Evolutionary conservation across 2,888 invertebrate species (phyloP).

Genomic region (Leptopterna dolabrata): DNA sequence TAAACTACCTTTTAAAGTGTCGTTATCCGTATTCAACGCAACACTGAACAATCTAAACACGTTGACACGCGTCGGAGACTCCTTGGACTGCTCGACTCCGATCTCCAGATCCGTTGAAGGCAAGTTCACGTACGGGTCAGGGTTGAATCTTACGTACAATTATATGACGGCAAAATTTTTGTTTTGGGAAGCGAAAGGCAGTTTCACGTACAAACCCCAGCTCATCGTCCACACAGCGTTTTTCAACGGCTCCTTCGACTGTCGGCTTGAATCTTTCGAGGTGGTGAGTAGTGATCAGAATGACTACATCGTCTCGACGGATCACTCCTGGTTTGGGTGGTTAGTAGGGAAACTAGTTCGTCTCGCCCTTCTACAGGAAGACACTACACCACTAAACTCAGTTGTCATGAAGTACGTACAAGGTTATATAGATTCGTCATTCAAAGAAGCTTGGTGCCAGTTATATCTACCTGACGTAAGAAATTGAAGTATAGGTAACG

Average conservation of each 20-base stretch:
- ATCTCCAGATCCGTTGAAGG: neutral
- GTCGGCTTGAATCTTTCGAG: neutral
- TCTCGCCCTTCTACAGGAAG: neutral
- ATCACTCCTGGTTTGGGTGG: neutral
- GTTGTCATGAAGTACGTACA: neutral
- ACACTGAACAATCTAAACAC: neutral
- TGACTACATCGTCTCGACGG: neutral
- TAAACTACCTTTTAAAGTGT: neutral
- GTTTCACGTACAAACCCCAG: neutral
- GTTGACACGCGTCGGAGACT: neutral
- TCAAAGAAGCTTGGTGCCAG: neutral
- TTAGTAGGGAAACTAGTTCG: neutral
- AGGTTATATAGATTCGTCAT: neutral
- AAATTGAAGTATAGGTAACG: too few relatives aligned
- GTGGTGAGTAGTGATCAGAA: neutral
- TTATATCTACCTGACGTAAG: neutral
- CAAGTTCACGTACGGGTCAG: neutral
- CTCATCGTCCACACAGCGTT: neutral
- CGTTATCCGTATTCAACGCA: neutral
- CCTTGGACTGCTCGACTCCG: neutral
- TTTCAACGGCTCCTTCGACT: neutral
- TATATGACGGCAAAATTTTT: neutral
- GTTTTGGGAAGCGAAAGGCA: neutral
- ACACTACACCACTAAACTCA: neutral
- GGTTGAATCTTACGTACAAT: neutral